Percentiles rank a stretch among this genome's conserved stretches.
Conservation (phyloP, 2,797 vertebrate genomes). For the Hippoglossus hippoglossus region DNA sequence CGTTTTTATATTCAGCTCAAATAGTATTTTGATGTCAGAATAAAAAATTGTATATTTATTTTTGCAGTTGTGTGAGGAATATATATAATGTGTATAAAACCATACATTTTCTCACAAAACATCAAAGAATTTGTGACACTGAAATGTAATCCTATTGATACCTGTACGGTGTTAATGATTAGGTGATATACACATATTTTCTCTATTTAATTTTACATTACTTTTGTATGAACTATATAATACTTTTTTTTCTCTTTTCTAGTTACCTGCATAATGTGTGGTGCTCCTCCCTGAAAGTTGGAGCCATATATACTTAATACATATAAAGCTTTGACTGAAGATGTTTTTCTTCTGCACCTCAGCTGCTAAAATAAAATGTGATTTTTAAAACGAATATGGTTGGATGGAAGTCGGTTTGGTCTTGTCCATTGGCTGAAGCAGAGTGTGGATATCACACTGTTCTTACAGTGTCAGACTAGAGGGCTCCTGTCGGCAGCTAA, state of each 20-base stretch:
- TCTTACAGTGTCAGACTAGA: slow-evolving; percentile 55
- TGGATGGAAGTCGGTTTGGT: slow-evolving; percentile 52
- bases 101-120: too few relatives aligned
- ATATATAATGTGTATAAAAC: too few relatives aligned
- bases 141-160: too few relatives aligned
- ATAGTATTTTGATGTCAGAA: neutral
- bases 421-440: slow-evolving; percentile 29
- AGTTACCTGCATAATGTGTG: neutral
- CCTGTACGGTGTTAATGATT: too few relatives aligned
- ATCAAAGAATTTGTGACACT: too few relatives aligned
- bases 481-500: slow-evolving; percentile 65
- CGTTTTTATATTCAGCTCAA: neutral
- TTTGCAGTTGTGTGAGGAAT: too few relatives aligned
- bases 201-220: too few relatives aligned
- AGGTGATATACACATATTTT: too few relatives aligned
- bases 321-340: slow-evolving; percentile 7
- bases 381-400: slow-evolving; percentile 41
- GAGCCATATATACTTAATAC: neutral
- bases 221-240: too few relatives aligned
- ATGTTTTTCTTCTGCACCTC: slow-evolving; percentile 20
- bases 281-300: neutral
- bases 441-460: slow-evolving; percentile 50
- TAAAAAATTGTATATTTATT: too few relatives aligned
- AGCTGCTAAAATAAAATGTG: slow-evolving; percentile 37
- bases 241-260: too few relatives aligned